Percentiles rank a stretch among this genome's conserved stretches.
Conservation (phyloP, 2,797 vertebrate genomes). For the Enteromius mattozi region DNA sequence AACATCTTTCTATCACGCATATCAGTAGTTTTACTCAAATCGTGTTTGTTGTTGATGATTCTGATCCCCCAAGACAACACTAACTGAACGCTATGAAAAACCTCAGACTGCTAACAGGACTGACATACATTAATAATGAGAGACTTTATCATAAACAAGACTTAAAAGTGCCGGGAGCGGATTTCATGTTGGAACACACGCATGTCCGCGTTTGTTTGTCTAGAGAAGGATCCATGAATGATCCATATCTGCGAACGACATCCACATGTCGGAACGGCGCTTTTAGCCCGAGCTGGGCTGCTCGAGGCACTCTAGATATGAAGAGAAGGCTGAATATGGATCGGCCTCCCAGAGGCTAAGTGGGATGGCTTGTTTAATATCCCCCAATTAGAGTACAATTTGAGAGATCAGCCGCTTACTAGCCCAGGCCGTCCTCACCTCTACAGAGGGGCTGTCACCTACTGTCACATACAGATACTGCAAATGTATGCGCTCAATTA, state of each 20-base stretch:
- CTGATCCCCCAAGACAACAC: conserved; percentile 54
- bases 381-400: conserved; percentile 76
- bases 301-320: conserved; percentile 67
- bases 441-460: conserved; percentile 68
- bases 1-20: conserved; percentile 46
- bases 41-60: conserved; percentile 58
- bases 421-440: conserved; percentile 65
- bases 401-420: conserved; percentile 75
- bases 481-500: conserved; percentile 66
- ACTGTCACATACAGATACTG: conserved; percentile 66
- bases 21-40: conserved; percentile 56
- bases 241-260: conserved; percentile 19
- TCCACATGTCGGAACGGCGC: conserved; percentile 23
- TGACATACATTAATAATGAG: conserved; percentile 61
- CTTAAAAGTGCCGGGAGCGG: conserved; percentile 33
- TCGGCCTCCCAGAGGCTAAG: conserved; percentile 79
- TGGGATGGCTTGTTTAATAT: conserved; percentile 78
- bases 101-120: conserved; percentile 33
- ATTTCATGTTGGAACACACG: conserved; percentile 7
- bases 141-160: conserved; percentile 53
- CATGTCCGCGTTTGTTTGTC: conserved; percentile 10
- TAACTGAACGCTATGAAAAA: conserved; percentile 33
- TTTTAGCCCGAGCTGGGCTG: conserved; percentile 41
- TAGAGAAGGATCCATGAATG: conserved; percentile 23
- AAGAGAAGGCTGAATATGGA: conserved; percentile 73